Percentiles rank a stretch among this genome's conserved stretches.
Conservation (phyloP, 2,113 vertebrate species). For the Psittacus erithacus region DNA sequence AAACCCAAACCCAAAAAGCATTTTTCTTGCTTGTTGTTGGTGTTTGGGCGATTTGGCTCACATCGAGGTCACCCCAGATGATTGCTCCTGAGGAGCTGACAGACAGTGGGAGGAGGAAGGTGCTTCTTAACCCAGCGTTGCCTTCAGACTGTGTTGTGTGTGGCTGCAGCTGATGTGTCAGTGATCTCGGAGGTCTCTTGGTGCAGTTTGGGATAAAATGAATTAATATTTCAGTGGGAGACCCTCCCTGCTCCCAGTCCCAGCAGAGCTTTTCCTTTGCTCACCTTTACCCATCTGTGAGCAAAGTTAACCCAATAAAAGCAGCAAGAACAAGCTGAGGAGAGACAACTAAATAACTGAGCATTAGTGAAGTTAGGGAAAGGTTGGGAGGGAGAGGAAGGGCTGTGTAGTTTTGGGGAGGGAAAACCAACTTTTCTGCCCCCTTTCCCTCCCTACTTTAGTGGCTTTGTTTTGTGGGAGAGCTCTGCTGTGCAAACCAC, state of each 20-base stretch:
- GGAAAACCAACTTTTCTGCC: not conserved
- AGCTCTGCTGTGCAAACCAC: accelerated
- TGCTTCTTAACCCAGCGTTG: not conserved
- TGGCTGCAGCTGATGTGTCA: not conserved
- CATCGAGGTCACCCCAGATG: not conserved
- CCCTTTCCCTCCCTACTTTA: not conserved
- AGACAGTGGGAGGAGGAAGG: not conserved
- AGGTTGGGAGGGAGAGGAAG: not conserved
- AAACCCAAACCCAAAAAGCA: not conserved
- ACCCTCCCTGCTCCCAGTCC: not conserved
- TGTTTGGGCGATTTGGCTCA: not conserved
- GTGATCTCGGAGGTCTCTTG: accelerated
- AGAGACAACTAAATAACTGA: not conserved
- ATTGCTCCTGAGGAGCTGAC: not conserved
- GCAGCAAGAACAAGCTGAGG: not conserved
- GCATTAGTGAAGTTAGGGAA: not conserved
- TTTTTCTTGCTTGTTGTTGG: not conserved
- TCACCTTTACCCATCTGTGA: not conserved
- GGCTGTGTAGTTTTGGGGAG: not conserved
- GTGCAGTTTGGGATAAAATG: not conserved
- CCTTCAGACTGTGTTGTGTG: accelerated
- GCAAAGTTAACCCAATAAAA: not conserved
- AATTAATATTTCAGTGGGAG: not conserved
- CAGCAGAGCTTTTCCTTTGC: not conserved
- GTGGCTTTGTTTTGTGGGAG: not conserved